A percentile compares a stretch with the other conserved stretches of the same genome.
Evolutionary conservation across 2,797 vertebrate genomes (phyloP).

Genomic region (Bovichtus diacanthus): DNA sequence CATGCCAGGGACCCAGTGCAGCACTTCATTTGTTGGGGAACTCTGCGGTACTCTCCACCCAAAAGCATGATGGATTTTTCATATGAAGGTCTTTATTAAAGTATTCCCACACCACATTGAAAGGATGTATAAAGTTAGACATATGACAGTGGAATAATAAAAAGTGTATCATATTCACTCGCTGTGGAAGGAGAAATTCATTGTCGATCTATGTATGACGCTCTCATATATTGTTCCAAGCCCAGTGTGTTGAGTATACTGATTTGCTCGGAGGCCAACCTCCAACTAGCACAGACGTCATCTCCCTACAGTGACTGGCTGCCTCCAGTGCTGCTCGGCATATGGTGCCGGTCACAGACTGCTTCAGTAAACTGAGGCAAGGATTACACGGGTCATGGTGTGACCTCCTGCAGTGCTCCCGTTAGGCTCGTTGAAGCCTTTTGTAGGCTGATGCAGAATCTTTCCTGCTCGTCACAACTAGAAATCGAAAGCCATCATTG

Average conservation of each 20-base stretch:
- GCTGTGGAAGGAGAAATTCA: not conserved
- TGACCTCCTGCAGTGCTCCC: conserved; percentile 6
- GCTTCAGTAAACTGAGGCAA: conserved; percentile 13
- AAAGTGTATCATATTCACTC: not conserved
- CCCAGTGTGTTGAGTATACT: not conserved
- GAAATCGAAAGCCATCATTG: not conserved
- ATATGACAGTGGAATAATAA: conserved; percentile 5
- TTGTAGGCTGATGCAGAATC: not conserved
- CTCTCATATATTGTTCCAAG: not conserved
- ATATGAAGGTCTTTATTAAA: conserved; percentile 21
- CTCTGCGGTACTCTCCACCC: not conserved
- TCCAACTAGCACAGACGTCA: conserved; percentile 35
- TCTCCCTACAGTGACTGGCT: conserved; percentile 6
- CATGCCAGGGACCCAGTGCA: not conserved
- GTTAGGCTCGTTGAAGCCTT: conserved; percentile 10
- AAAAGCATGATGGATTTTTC: not conserved
- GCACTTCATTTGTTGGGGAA: not conserved
- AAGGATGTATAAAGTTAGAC: not conserved
- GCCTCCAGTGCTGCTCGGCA: conserved; percentile 31
- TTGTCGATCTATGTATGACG: not conserved
- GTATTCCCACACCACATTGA: not conserved
- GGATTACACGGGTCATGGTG: conserved; percentile 34
- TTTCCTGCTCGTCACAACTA: not conserved
- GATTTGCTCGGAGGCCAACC: conserved; percentile 24
- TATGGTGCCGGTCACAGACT: conserved; percentile 30